Conservation (phyloP, 2,113 vertebrate genomes). For the Cacatua alba region DNA sequence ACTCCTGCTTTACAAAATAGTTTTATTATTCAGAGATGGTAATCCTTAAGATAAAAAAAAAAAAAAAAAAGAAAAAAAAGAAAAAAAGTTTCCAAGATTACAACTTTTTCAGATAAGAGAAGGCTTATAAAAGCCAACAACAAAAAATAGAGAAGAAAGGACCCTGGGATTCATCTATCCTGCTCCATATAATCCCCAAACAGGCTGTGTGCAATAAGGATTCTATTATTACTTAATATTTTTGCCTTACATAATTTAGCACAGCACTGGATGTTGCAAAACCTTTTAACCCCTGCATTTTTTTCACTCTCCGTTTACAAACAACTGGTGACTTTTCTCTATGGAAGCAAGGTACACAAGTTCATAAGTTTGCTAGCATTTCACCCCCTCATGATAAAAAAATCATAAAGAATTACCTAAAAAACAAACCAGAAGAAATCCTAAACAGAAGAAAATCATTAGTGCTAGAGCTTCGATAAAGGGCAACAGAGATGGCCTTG, state of each 20-base stretch:
- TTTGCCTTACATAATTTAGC: constrained; percentile 46
- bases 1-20: background rate
- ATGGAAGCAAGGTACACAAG: background rate
- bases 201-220: constrained; percentile 17
- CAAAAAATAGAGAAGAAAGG: background rate
- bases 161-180: background rate
- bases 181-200: constrained; percentile 5
- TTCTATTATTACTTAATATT: constrained; percentile 32
- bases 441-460: background rate
- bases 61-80: background rate
- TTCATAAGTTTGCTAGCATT: background rate
- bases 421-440: background rate
- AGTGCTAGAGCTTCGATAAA: background rate
- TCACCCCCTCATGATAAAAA: background rate
- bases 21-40: background rate
- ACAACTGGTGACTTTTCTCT: constrained; percentile 5
- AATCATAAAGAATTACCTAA: background rate
- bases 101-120: background rate
- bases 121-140: background rate
- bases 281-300: constrained; percentile 2
- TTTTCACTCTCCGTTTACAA: background rate
- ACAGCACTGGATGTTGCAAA: background rate
- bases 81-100: background rate
- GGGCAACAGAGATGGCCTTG: background rate
- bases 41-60: background rate